These are phyloP conservation scores for Struthidea cinerea DNA, from an alignment of 2,113 vertebrate species.

Conservation along the genomic window DNA sequence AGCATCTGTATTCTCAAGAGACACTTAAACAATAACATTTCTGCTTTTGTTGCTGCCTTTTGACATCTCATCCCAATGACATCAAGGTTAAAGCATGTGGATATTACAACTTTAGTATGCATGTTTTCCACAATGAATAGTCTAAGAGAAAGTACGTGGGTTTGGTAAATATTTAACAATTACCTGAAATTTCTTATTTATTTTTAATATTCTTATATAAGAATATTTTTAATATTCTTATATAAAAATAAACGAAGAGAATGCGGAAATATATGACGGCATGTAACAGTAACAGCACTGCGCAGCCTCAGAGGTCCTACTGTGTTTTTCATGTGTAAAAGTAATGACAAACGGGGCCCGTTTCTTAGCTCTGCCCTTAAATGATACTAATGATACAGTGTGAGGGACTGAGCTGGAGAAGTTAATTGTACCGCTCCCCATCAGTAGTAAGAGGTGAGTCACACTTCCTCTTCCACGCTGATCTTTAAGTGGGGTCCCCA, in stretches of 20 bases:
- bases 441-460: not conserved
- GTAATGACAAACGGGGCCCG: not conserved
- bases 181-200: not conserved
- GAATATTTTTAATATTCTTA: not conserved
- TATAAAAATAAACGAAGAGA: not conserved
- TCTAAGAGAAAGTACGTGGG: not conserved
- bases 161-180: not conserved
- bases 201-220: not conserved
- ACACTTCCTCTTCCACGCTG: not conserved
- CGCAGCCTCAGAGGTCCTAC: not conserved
- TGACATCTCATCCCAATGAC: not conserved
- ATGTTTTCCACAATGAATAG: not conserved
- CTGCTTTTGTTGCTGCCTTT: not conserved
- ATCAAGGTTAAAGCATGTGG: not conserved
- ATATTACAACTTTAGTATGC: not conserved
- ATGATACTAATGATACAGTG: not conserved
- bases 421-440: not conserved
- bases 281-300: not conserved
- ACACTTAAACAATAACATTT: not conserved
- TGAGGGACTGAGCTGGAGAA: not conserved
- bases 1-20: not conserved
- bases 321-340: not conserved
- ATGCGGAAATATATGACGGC: not conserved
- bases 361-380: not conserved
- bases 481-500: not conserved